These are phyloP conservation scores for Hyles vespertilio DNA, from an alignment of 1,140 invertebrate species.

Conservation along the genomic window DNA sequence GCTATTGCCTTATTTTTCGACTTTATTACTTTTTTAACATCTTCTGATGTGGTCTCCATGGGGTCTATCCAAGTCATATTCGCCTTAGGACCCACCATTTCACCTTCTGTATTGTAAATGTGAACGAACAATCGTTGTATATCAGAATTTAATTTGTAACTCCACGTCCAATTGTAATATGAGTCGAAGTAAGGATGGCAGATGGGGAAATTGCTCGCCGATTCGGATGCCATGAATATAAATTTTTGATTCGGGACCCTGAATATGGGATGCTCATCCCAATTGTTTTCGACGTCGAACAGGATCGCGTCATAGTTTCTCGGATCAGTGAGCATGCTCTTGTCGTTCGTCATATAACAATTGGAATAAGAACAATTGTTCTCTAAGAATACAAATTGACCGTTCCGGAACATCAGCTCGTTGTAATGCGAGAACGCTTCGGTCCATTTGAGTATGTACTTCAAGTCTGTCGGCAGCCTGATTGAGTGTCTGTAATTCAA, in stretches of 20 bases:
- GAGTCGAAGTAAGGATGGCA: slow-evolving; percentile 36
- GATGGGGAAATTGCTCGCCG: slow-evolving; percentile 35
- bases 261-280: slow-evolving; percentile 33
- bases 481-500: slow-evolving; percentile 19
- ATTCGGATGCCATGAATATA: slow-evolving; percentile 44
- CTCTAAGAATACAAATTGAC: slow-evolving; percentile 39
- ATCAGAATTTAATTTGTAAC: slow-evolving; percentile 50
- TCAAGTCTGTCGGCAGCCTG: slow-evolving; percentile 44
- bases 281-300: slow-evolving; percentile 49
- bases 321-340: slow-evolving; percentile 31
- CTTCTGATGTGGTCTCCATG: slow-evolving; percentile 29
- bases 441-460: slow-evolving; percentile 49
- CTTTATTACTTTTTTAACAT: slow-evolving; percentile 29
- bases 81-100: slow-evolving; percentile 39
- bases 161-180: slow-evolving; percentile 52
- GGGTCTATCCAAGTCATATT: slow-evolving; percentile 44
- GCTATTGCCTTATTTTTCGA: slow-evolving; percentile 46
- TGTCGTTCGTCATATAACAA: slow-evolving; percentile 44
- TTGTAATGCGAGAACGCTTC: slow-evolving; percentile 28
- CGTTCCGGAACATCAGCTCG: slow-evolving; percentile 23
- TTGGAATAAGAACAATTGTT: slow-evolving; percentile 44
- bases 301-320: slow-evolving; percentile 51
- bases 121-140: slow-evolving; percentile 31
- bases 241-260: slow-evolving; percentile 39
- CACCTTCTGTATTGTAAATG: slow-evolving; percentile 37